Base-by-base conservation (phyloP, 1,140 invertebrate species). In the Caerostris darwini region DNA sequence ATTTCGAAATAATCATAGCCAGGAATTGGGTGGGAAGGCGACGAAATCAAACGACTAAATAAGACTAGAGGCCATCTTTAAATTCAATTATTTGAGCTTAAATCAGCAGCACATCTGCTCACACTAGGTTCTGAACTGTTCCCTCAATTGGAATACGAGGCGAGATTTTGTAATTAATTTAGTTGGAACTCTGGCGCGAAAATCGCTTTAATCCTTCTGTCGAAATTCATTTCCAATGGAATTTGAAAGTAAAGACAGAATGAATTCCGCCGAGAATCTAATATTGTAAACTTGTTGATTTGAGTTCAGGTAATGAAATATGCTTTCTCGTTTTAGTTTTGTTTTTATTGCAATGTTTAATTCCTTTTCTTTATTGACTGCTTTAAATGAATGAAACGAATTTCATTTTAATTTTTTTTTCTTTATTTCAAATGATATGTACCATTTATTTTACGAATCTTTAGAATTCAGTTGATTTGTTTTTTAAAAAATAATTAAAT, bases 1-100 rank as follows among this genome's bases (percentile, higher is more conserved):
- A 85, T 85, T 85, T 58, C 83, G 58, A 85, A 85, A 85, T 59
- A 85, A 56, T 85, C 83, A 56, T 53, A 17, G 17, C 17, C 14
- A 57, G 83, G 83, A 12, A n/a, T 7, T 12, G 34, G 71, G 34
- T 14, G 17, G 10, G 61, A 67, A 19, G 54, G 54, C 7, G 56
- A 34, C 10, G 56, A 59, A 85, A 85, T 85, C 83, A 85, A 85
- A 85, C 56, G 53, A 57, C 83, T 56, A 85, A 85, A 85, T 85
- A 58, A 57, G n/a, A 56, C 83, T 85, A 10, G 3, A 59, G 83
- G 53, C 83, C 57, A 85, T 85, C 83, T 82, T 91, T 91, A 91
- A 91, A 91, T 82, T 91, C 77, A 91, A 91, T 91, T 91, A 91
- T 91, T 82, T 69, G 19, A 82, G 90, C 69, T 91, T 81, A 91